Evolutionary conservation across 37 sponge, comb jelly and placozoan genomes (phyloP), one percentile per base, ranked within the genome.

Genomic region (Eunapius fragilis): DNA sequence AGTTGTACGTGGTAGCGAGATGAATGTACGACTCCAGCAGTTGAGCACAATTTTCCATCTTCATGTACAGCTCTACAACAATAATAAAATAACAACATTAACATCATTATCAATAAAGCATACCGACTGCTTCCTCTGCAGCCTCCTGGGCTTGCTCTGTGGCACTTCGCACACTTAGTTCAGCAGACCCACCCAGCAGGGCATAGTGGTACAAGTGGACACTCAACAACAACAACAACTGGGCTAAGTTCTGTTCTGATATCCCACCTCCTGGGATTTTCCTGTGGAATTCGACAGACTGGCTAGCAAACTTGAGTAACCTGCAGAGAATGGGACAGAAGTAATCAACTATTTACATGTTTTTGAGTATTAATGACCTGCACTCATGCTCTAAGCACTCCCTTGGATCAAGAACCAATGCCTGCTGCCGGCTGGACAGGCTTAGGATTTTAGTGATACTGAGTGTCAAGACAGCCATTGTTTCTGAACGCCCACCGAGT

Each of bases 171-270:
- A 76, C 38, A 25, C 70, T 74, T 19, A 84, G 76, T 25, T 84
- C 84, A 32, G 84, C 67, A 84, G 76, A 75, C n/a, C 84, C 84
- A 13, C 84, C 84, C 12, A 69, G 84, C 7, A 30, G 67, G 32
- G 84, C 75, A 49, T 84, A 84, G 26, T 84, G 36, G 58, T 75
- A 31, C 25, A 84, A 67, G 33, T 84, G 84, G 34, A 26, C 68
- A 35, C 76, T 48, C 58, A 75, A 68, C 25, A 75, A 28, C 33
- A 84, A 70, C 35, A 84, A 76, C 25, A 75, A 69, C 26, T 33
- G 33, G 1, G 76, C 50, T 2, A 84, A 76, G 12, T 25, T 32
- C 11, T 58, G 70, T 37, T 0, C 24, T 11, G 84, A 74, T 17
- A 17, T 58, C 3, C 31, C 27, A 22, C 33, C 24, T 32, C 12